phyloP scores from a whole-genome alignment of 2,888 invertebrate genomes.

The Lobophora halterata region DNA sequence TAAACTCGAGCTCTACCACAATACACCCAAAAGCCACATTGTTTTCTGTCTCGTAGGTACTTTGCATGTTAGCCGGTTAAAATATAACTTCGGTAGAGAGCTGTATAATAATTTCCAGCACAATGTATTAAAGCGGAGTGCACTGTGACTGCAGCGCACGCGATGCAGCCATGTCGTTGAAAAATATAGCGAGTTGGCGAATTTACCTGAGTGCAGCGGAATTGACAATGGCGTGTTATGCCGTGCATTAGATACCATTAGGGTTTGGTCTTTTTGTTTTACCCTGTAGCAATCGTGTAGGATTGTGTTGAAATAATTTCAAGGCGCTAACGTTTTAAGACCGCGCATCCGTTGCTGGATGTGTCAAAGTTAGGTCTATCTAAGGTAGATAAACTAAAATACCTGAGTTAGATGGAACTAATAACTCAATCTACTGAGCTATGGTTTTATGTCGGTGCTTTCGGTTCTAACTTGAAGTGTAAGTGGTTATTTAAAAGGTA shows the following conservation, averaged over 20 bases:
- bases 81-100: slow-evolving; percentile 24
- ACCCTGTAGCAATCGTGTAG: too few relatives aligned
- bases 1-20: not conserved
- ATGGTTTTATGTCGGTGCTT: too few relatives aligned
- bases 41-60: slow-evolving; percentile 10
- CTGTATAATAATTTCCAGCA: slow-evolving; percentile 26
- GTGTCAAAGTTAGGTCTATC: too few relatives aligned
- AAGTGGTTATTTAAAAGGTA: too few relatives aligned
- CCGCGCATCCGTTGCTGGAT: too few relatives aligned
- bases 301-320: too few relatives aligned
- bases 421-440: too few relatives aligned
- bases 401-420: too few relatives aligned
- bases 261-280: not conserved
- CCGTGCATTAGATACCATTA: slow-evolving; percentile 5
- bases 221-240: slow-evolving; percentile 20
- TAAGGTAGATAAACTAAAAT: too few relatives aligned
- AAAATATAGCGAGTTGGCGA: slow-evolving; percentile 22
- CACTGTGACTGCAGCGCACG: slow-evolving; percentile 37
- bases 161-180: slow-evolving; percentile 43
- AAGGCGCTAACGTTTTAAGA: too few relatives aligned
- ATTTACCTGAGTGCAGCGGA: slow-evolving; percentile 19
- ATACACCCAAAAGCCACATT: slow-evolving; percentile 13
- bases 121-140: slow-evolving; percentile 34
- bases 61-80: slow-evolving; percentile 21
- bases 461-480: too few relatives aligned